These are phyloP conservation scores for Rhinichthys osculus DNA, from an alignment of 2,797 vertebrate species.

Conservation along the genomic window DNA sequence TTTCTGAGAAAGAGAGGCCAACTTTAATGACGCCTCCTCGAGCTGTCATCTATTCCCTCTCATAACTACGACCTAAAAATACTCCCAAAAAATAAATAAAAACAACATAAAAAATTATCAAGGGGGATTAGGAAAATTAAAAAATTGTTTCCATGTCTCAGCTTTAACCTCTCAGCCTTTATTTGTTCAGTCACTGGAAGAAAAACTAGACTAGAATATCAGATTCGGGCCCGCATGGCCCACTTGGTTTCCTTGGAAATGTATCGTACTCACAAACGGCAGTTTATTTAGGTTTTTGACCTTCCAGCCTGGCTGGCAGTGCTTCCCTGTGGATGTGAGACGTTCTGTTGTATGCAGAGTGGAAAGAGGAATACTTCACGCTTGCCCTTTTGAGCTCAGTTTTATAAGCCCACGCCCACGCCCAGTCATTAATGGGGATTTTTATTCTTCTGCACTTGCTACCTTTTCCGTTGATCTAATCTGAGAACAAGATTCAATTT, in stretches of 20 bases:
- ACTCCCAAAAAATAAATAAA: slow-evolving; percentile 60
- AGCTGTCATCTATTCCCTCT: slow-evolving; percentile 55
- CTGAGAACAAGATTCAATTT: slow-evolving; percentile 31
- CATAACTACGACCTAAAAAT: slow-evolving; percentile 63
- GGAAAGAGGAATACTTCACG: slow-evolving; percentile 49
- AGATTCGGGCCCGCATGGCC: slow-evolving; percentile 40
- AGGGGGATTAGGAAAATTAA: slow-evolving; percentile 62
- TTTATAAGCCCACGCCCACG: slow-evolving; percentile 50
- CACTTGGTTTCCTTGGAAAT: slow-evolving; percentile 55
- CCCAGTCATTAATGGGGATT: slow-evolving; percentile 32
- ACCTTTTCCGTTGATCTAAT: slow-evolving; percentile 51
- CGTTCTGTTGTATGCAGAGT: slow-evolving; percentile 40
- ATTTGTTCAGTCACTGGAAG: slow-evolving; percentile 64
- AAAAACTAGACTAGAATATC: slow-evolving; percentile 58
- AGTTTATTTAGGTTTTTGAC: slow-evolving; percentile 61
- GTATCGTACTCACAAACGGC: slow-evolving; percentile 41
- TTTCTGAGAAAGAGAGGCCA: slow-evolving; percentile 48
- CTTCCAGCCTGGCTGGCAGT: slow-evolving; percentile 42
- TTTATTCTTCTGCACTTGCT: slow-evolving; percentile 28
- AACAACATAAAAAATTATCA: slow-evolving; percentile 61
- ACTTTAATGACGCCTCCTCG: slow-evolving; percentile 44
- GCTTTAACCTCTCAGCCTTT: slow-evolving; percentile 63
- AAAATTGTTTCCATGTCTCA: slow-evolving; percentile 66
- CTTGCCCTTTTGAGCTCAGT: slow-evolving; percentile 40
- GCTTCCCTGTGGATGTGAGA: slow-evolving; percentile 33